Conservation (phyloP, 2,113 vertebrate genomes). For the Camelus dromedarius region DNA sequence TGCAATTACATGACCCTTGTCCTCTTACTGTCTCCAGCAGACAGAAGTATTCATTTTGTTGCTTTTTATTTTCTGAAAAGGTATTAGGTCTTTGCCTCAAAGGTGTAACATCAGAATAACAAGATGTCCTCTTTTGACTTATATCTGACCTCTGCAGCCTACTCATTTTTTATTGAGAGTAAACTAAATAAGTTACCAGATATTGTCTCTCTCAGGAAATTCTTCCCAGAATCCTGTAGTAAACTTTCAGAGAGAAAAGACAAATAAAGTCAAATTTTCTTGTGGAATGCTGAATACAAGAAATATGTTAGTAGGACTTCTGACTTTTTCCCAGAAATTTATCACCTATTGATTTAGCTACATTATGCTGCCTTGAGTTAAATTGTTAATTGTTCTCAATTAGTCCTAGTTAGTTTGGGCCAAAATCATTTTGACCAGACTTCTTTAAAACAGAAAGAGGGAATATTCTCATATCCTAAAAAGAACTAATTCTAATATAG, state of each 20-base stretch:
- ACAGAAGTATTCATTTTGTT: constrained; percentile 70
- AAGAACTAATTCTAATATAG: not conserved
- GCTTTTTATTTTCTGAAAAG: constrained; percentile 84
- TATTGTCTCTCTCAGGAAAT: constrained; percentile 87
- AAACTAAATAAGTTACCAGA: constrained; percentile 82
- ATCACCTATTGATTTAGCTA: constrained; percentile 76
- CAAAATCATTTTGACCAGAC: constrained; percentile 57
- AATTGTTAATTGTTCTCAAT: constrained; percentile 71
- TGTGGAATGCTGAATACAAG: constrained; percentile 82
- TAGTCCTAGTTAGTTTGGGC: not conserved
- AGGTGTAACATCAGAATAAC: constrained; percentile 83
- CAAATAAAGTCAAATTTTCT: constrained; percentile 87
- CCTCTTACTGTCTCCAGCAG: constrained; percentile 49
- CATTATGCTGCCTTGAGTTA: constrained; percentile 74
- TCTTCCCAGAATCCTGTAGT: constrained; percentile 87
- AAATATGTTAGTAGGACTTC: constrained; percentile 79
- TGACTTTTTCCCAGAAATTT: constrained; percentile 83
- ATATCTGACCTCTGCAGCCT: constrained; percentile 83
- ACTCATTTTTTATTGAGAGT: constrained; percentile 83
- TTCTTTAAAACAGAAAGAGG: constrained; percentile 53
- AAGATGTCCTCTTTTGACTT: constrained; percentile 84
- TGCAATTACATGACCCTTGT: constrained; percentile 68
- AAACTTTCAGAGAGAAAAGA: constrained; percentile 86
- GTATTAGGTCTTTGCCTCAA: constrained; percentile 84
- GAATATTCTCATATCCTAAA: not conserved